Conservation (phyloP, 1,140 invertebrate species). For the Acyrthosiphon pisum region DNA sequence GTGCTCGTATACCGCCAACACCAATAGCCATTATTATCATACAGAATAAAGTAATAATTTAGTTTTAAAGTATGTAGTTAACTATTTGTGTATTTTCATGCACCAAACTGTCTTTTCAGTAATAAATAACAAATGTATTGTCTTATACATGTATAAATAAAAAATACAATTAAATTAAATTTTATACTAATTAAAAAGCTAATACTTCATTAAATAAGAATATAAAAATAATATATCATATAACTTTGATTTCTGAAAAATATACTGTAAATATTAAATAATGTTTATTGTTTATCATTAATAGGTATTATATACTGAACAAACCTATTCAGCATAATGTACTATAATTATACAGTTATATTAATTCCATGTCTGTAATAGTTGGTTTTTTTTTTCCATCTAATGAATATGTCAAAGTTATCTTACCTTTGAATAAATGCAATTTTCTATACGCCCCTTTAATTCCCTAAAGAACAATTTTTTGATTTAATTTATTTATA, state of each 20-base stretch:
- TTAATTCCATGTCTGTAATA: constrained; percentile 27
- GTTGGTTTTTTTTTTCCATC: constrained; percentile 15
- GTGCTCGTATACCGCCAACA: no score
- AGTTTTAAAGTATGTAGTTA: no score
- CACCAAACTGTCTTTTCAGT: no score
- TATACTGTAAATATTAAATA: neutral
- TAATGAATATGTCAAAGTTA: constrained; percentile 33
- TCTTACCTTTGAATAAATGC: constrained; percentile 30
- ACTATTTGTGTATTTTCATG: no score
- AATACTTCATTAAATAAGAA: no score
- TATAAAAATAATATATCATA: neutral
- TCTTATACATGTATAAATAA: no score
- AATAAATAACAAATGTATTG: no score
- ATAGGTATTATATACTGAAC: neutral
- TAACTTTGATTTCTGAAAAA: neutral
- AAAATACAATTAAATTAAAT: no score
- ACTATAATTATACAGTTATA: neutral
- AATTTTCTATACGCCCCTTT: constrained; percentile 49
- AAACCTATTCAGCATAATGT: neutral
- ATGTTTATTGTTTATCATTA: neutral
- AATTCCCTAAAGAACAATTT: constrained; percentile 32
- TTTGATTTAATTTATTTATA: neutral
- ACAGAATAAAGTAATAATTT: no score
- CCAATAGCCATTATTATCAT: no score
- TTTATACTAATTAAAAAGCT: no score